Evolutionary conservation across 2,888 invertebrate species (phyloP).

Genomic region (Microplitis deprimator): DNA sequence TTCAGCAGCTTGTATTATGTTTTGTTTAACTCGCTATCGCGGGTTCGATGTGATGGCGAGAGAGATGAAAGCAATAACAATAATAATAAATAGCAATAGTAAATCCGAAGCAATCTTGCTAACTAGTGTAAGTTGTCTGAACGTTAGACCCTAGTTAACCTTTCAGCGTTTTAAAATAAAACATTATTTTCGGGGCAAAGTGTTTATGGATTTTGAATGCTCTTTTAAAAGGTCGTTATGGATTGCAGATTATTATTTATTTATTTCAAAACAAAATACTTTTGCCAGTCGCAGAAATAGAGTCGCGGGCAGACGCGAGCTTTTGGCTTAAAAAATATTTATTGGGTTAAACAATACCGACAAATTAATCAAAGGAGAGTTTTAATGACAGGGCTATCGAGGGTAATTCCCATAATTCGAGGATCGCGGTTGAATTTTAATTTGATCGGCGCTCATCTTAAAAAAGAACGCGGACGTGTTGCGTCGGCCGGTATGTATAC

Average conservation of each 20-base stretch:
- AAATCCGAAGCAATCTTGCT: constrained; percentile 63
- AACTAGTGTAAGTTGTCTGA: constrained; percentile 63
- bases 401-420: constrained; percentile 59
- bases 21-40: constrained; percentile 10
- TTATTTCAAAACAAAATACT: no score
- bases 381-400: constrained; percentile 59
- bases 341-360: constrained; percentile 49
- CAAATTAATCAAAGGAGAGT: constrained; percentile 61
- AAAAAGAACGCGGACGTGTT: constrained; percentile 12
- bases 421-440: constrained; percentile 50
- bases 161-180: constrained; percentile 52
- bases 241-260: no score
- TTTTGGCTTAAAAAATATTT: no score
- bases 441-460: constrained; percentile 42
- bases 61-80: not conserved
- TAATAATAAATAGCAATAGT: not conserved
- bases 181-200: constrained; percentile 36
- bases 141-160: constrained; percentile 68
- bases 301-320: no score
- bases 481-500: not conserved
- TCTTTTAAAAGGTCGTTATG: no score
- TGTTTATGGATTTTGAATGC: constrained; percentile 13
- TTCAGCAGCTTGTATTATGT: constrained; percentile 11
- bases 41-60: not conserved
- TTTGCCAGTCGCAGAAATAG: constrained; percentile 4